A percentile compares a stretch with the other conserved stretches of the same genome.
phyloP scores from a whole-genome alignment of 2,888 invertebrate species.

The Rhodophaea formosa region DNA sequence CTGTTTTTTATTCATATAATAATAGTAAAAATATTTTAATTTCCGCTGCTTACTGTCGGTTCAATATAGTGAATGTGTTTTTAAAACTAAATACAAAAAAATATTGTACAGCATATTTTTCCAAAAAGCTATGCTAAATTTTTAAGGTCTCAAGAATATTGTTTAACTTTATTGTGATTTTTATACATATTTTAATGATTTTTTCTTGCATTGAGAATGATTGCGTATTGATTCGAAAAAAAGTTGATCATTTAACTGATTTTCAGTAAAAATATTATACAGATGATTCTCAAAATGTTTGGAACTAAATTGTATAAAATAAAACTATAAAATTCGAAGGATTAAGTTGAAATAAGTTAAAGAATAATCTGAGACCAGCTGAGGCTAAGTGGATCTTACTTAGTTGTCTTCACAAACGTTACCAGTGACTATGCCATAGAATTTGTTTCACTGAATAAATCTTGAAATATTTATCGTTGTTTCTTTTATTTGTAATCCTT shows the following conservation, averaged over 20 bases:
- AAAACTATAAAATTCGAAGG: too few relatives aligned
- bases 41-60: not conserved
- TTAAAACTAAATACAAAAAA: not conserved
- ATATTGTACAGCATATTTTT: not conserved
- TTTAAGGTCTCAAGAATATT: not conserved
- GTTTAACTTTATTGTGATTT: not conserved
- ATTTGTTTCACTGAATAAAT: conserved; percentile 75
- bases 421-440: conserved; percentile 81
- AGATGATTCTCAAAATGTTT: too few relatives aligned
- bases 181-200: not conserved
- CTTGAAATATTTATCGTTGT: conserved; percentile 42
- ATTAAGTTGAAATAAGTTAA: too few relatives aligned
- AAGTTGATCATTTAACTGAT: too few relatives aligned
- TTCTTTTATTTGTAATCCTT: conserved; percentile 29
- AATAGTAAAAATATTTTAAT: not conserved
- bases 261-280: too few relatives aligned
- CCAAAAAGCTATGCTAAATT: conserved; percentile 5
- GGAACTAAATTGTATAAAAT: too few relatives aligned
- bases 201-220: too few relatives aligned
- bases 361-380: conserved; percentile 30
- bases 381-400: conserved; percentile 59
- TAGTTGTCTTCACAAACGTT: conserved; percentile 58
- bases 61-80: not conserved
- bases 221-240: too few relatives aligned
- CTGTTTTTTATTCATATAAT: not conserved